Base-by-base conservation (phyloP, 1,140 invertebrate genomes). In the Thrips palmi region DNA sequence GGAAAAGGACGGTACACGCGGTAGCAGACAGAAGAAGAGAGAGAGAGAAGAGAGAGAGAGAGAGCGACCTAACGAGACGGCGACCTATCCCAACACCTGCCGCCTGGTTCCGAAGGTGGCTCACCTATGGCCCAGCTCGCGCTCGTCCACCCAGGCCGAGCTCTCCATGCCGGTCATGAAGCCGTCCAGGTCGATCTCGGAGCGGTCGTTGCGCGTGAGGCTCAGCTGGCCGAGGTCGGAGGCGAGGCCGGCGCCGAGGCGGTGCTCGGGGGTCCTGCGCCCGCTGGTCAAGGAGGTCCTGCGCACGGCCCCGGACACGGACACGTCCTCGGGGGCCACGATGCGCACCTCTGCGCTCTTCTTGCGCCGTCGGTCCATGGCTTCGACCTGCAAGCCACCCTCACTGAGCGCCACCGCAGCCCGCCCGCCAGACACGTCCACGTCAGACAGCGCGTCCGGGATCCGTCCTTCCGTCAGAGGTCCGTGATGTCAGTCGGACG, bases 121-220 rank as follows among this genome's bases (percentile, higher is more conserved):
- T n/a, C 64, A 73, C 70, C 70, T 73, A 61, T 71, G 69, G 33
- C 61, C 57, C 8, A 70, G 50, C 37, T 63, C 62, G 41, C 70
- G 63, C 41, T 63, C 64, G 53, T 71, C 68, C 19, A 64, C 52
- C 63, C 62, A 67, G 12, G 52, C 52, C 15, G 47, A 53, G 33
- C 23, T 49, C 4, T 49, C 48, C 23, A 60, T 52, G n/a, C 63
- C 66, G 42, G 67, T 65, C n/a, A 63, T 64, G 47, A 64, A 71
- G 42, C 60, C 61, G 42, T 70, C 68, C 44, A 70, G 44, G 39
- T 71, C 68, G 20, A 59, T 47, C 31, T 70, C 67, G 31, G 59
- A 64, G 28, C 50, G 54, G 36, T 65, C 60, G 42, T 60, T 60
- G 39, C 57, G 55, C 19, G 45, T 48, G 35, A 69, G 45, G 21